A percentile compares a stretch with the other conserved stretches of the same genome.
phyloP scores from a whole-genome alignment of 2,888 invertebrate genomes.

The Mythimna lalbum region DNA sequence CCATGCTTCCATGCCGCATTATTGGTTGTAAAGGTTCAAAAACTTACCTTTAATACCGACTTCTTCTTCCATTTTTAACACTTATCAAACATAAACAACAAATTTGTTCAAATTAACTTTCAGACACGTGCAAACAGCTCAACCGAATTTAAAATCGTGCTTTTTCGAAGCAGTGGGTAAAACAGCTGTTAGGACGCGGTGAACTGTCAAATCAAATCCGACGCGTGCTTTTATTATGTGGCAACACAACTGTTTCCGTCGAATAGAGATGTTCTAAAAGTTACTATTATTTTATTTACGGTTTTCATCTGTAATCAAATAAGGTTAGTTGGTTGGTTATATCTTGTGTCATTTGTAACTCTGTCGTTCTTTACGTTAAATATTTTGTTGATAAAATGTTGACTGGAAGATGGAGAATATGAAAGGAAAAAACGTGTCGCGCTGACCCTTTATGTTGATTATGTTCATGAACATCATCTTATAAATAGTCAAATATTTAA shows the following conservation, averaged over 20 bases:
- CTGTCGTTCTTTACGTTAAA: no score
- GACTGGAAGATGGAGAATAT: no score
- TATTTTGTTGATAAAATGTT: no score
- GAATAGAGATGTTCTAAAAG: conserved; percentile 21
- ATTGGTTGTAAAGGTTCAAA: conserved; percentile 44
- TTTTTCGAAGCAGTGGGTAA: conserved; percentile 76
- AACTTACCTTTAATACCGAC: conserved; percentile 79
- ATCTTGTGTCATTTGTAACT: no score
- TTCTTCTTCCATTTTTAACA: conserved; percentile 82
- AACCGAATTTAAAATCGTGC: conserved; percentile 75
- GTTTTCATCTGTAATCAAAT: conserved; percentile 5
- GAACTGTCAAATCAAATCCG: conserved; percentile 84
- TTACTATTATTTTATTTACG: conserved; percentile 16
- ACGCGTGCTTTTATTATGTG: conserved; percentile 71
- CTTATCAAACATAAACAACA: conserved; percentile 51
- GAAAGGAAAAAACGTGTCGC: no score
- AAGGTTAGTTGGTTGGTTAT: no score
- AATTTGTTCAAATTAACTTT: conserved; percentile 61
- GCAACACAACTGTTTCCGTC: conserved; percentile 74
- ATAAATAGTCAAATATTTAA: no score
- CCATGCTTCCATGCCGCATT: conserved; percentile 62
- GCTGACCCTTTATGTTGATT: no score
- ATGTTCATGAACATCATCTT: no score
- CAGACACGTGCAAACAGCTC: conserved; percentile 80
- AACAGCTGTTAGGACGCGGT: conserved; percentile 88